Evolutionary conservation across 2,888 invertebrate genomes (phyloP), one percentile per base, ranked within the genome.

Genomic region (Ommatoiulus sabulosus): DNA sequence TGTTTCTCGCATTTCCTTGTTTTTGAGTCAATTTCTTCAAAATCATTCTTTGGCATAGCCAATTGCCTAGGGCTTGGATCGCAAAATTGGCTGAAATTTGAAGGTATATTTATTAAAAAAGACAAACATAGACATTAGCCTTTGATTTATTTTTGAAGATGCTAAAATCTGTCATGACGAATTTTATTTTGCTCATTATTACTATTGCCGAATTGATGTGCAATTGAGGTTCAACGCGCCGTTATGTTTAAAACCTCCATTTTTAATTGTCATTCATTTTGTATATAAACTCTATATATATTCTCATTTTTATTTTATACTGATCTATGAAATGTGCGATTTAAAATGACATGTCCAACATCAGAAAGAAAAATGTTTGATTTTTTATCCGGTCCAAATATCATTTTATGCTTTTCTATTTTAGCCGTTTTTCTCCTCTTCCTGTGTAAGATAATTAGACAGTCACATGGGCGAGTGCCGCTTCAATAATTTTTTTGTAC

Each of bases 221-320:
- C 80, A 80, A 80, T 72, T 80, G 80, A 80, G 80, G 35, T 80
- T 80, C 35, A 80, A 80, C 80, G 24, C 80, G 80, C 80, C 10
- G 15, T 80, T 35, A 43, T 24, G 80, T 35, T 80, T 24, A 80
- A 15, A 80, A 35, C 80, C 63, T 63, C 63, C 7, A 24, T 80
- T 80, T 80, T 80, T 80, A 10, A 10, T 80, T 80, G n/a, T 72
- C 72, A 72, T 72, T 72, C 72, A 72, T 72, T 20, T 24, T 10
- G 72, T 72, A 72, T 72, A 72, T 35, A 80, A 3, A 80, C 35
- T 15, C 80, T 17, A 35, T 72, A 24, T 24, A 35, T 80, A 80
- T 35, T 80, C 80, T 80, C 80, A 80, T 80, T 80, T 52, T 80
- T 80, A 80, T 80, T 80, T 80, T 80, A 35, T 80, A 80, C 35